phyloP scores from a whole-genome alignment of 2,797 vertebrate species.

The Sus cebifrons region DNA sequence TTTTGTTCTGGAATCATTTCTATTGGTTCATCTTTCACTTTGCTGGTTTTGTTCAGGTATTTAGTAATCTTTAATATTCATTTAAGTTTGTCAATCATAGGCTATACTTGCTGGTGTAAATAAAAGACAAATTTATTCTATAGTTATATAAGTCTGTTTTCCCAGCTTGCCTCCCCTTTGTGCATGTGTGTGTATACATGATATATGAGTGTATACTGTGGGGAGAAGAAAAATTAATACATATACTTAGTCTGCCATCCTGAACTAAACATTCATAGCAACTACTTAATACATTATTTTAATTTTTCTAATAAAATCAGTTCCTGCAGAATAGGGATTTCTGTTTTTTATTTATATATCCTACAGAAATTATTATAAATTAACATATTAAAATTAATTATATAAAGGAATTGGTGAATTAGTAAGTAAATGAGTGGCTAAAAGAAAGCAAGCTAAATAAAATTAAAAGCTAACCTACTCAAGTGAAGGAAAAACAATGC shows the following conservation, averaged over 20 bases:
- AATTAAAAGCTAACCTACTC: not conserved
- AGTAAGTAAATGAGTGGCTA: not conserved
- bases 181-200: not conserved
- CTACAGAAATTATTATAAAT: constrained; percentile 11
- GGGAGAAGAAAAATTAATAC: not conserved
- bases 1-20: not conserved
- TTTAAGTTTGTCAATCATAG: constrained; percentile 49
- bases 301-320: constrained; percentile 15
- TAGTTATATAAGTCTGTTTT: not conserved
- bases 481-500: not conserved
- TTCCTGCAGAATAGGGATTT: not conserved
- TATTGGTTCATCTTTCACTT: constrained; percentile 9
- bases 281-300: not conserved
- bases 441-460: constrained; percentile 51
- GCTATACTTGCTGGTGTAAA: not conserved
- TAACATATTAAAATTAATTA: constrained; percentile 10
- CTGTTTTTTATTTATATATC: not conserved
- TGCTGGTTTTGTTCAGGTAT: not conserved
- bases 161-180: not conserved
- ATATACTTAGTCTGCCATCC: not conserved
- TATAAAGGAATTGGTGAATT: not conserved
- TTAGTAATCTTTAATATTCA: not conserved
- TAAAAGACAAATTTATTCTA: not conserved
- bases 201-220: not conserved
- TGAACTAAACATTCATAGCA: constrained; percentile 5